A percentile compares a stretch with the other conserved stretches of the same genome.
Evolutionary conservation across 2,888 invertebrate genomes (phyloP).

Genomic region (Gymnoscelis rufifasciata): DNA sequence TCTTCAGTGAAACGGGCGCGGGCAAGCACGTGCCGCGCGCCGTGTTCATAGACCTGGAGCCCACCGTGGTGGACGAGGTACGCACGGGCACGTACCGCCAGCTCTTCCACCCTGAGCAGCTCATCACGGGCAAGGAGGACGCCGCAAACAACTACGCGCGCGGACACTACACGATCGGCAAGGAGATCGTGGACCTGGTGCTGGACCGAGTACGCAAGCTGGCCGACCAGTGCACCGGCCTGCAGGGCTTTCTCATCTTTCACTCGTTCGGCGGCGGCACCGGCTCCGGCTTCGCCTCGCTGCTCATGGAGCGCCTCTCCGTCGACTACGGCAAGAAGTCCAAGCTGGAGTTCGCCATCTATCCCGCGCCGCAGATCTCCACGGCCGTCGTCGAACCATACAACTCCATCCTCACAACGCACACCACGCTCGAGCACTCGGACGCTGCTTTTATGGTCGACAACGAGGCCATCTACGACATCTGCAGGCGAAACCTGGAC

Average conservation of each 20-base stretch:
- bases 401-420: constrained; percentile 96
- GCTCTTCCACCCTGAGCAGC: constrained; percentile 96
- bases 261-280: constrained; percentile 96
- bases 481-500: constrained; percentile 94
- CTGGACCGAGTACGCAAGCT: constrained; percentile 91
- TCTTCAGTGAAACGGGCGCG: constrained; percentile 95
- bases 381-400: constrained; percentile 96
- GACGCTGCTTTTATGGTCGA: constrained; percentile 98
- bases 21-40: constrained; percentile 97
- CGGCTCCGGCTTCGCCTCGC: constrained; percentile 95
- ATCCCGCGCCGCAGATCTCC: constrained; percentile 94
- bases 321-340: constrained; percentile 97
- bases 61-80: constrained; percentile 96
- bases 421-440: constrained; percentile 95
- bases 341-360: constrained; percentile 96
- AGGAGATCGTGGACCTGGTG: constrained; percentile 94
- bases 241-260: constrained; percentile 95
- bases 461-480: constrained; percentile 93
- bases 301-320: constrained; percentile 96
- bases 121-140: constrained; percentile 97
- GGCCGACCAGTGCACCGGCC: constrained; percentile 94
- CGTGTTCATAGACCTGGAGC: constrained; percentile 96
- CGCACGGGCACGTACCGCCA: constrained; percentile 96
- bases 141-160: constrained; percentile 98
- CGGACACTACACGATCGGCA: constrained; percentile 97